Evolutionary conservation across 2,797 vertebrate species (phyloP), one percentile per base, ranked within the genome.

Genomic region (Delichon dasypus): DNA sequence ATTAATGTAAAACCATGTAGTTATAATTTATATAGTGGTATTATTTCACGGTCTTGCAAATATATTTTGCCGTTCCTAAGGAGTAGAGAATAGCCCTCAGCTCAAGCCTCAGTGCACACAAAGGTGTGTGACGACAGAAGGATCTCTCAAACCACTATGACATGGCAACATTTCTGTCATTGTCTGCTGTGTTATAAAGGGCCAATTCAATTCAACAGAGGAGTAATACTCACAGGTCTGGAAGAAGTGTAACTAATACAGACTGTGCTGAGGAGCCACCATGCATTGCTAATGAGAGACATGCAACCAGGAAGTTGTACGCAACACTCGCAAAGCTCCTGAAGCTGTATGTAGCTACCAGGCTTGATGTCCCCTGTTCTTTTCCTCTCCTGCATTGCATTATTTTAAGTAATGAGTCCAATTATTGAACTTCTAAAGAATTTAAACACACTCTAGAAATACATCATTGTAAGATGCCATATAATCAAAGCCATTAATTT

Each of bases 401-500:
- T 84, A 27, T 75, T 88, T 84, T 34, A 73, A 91, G 53, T 44
- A 51, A 95, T 85, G 88, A 83, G 47, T 67, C 79, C 66, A 90
- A 51, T 88, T 75, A 94, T 85, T 80, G 94, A 34, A 80, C 83
- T 92, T 92, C 36, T 78, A 91, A 95, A 93, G 55, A 74, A 85
- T 93, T 92, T 93, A 94, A 96, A n/a, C 18, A 74, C 48, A 16
- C 65, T 51, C 38, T 64, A 89, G 82, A 90, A 88, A 93, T 44
- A 61, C 50, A 25, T 58, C 47, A 34, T 93, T 95, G 87, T 98
- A 98, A 98, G 97, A 99, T 99, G 99, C 97, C 97, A 96, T 98
- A 83, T 98, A 98, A 98, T 95, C 93, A 93, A 96, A 95, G 84
- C 54, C 84, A 86, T 68, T 89, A 86, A 72, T 96, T 95, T 96